A percentile compares a stretch with the other conserved stretches of the same genome.
Evolutionary conservation across 2,888 invertebrate species (phyloP).

Genomic region (Nemoura dubitans): DNA sequence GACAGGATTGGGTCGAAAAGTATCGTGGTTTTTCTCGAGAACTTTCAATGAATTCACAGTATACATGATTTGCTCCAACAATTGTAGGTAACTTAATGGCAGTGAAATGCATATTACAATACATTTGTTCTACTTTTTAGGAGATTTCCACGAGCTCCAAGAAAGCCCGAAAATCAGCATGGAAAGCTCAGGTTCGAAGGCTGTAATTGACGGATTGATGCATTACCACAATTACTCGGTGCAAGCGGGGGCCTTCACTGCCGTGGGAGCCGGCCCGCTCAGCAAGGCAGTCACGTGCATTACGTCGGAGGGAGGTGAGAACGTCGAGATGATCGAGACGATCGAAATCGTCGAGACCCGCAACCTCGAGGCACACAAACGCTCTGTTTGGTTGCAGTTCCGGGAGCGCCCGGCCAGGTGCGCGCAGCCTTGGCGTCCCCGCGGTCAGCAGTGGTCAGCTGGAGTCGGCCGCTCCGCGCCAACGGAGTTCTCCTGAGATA

Average conservation of each 20-base stretch:
- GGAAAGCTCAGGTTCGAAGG: conserved; percentile 50
- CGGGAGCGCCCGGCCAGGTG: conserved; percentile 59
- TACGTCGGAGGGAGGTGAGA: conserved; percentile 60
- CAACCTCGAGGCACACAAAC: too few species aligned
- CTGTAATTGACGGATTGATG: conserved; percentile 55
- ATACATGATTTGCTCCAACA: too few species aligned
- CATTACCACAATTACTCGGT: conserved; percentile 63
- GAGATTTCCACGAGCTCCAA: conserved; percentile 53
- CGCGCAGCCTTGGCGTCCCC: conserved; percentile 59
- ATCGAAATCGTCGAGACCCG: too few species aligned
- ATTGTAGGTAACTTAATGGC: too few species aligned
- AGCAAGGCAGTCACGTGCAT: conserved; percentile 57
- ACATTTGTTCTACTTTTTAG: not conserved
- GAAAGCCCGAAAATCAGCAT: conserved; percentile 49
- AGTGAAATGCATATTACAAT: not conserved
- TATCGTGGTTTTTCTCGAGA: too few species aligned
- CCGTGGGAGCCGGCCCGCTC: conserved; percentile 61
- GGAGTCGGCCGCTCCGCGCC: conserved; percentile 59
- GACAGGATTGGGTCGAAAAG: too few species aligned
- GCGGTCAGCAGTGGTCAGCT: conserved; percentile 55
- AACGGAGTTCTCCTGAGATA: conserved; percentile 61
- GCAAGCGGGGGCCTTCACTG: conserved; percentile 61
- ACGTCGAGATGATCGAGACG: too few species aligned
- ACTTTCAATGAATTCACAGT: too few species aligned
- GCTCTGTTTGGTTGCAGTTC: conserved; percentile 56